Evolutionary conservation across 2,113 vertebrate genomes (phyloP).

Genomic region (Alligator sinensis): DNA sequence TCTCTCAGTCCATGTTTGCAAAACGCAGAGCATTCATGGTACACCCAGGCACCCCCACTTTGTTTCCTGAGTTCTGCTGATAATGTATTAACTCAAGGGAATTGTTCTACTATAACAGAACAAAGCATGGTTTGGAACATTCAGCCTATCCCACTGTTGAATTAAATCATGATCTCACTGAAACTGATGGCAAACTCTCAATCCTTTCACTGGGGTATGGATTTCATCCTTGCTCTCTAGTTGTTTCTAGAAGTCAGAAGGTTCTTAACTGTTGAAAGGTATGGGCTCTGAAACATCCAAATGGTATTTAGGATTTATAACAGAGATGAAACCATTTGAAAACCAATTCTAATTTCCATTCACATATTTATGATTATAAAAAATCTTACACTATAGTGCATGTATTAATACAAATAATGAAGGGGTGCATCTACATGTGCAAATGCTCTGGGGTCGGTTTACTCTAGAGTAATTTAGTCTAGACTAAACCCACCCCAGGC

Average conservation of each 20-base stretch:
- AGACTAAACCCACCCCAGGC: too few species aligned
- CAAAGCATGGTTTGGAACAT: not conserved
- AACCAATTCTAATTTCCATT: not conserved
- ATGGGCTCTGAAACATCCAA: not conserved
- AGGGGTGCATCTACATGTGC: too few species aligned
- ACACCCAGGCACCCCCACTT: too few species aligned
- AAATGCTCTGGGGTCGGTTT: too few species aligned
- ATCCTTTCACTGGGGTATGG: not conserved
- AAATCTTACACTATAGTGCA: too few species aligned
- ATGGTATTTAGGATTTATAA: not conserved
- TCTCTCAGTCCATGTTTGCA: not conserved
- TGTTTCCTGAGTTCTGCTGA: not conserved
- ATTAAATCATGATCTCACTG: not conserved
- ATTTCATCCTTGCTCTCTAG: not conserved
- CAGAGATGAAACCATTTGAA: not conserved
- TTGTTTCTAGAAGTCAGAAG: not conserved
- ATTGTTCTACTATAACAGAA: not conserved
- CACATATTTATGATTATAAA: not conserved
- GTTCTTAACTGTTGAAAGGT: not conserved
- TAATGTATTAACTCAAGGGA: not conserved
- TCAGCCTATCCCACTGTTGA: not conserved
- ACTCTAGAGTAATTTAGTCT: too few species aligned
- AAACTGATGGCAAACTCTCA: too few species aligned
- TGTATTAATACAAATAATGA: too few species aligned
- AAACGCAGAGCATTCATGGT: not conserved